These are phyloP conservation scores for Cheilosia pagana DNA, from an alignment of 2,888 invertebrate species.

Conservation along the genomic window DNA sequence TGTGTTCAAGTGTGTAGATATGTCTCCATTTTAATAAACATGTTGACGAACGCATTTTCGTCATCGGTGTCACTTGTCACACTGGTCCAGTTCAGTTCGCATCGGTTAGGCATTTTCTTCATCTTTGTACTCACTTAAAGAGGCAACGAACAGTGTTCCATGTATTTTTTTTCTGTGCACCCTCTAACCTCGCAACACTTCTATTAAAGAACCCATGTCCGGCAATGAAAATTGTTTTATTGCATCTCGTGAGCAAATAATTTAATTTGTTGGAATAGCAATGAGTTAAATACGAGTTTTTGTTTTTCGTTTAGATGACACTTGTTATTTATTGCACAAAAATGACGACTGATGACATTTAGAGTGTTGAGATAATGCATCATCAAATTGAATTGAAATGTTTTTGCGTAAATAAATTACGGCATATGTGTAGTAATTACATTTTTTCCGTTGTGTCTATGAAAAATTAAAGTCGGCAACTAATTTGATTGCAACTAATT, in stretches of 20 bases:
- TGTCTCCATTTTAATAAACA: constrained; percentile 6
- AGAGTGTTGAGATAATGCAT: background rate
- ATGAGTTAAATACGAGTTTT: constrained; percentile 6
- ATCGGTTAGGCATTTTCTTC: constrained; percentile 11
- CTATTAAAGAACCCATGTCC: constrained; percentile 48
- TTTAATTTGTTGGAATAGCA: constrained; percentile 43
- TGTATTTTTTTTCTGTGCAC: background rate
- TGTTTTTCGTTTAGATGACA: background rate
- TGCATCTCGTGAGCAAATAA: constrained; percentile 66
- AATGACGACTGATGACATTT: constrained; percentile 4
- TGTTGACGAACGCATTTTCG: constrained; percentile 32
- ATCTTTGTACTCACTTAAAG: constrained; percentile 18
- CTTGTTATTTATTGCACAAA: too few species aligned
- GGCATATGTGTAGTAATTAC: background rate
- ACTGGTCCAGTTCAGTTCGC: background rate
- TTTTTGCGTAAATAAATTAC: constrained; percentile 1
- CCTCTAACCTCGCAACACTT: background rate
- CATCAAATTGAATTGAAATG: background rate
- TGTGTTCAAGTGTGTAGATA: background rate
- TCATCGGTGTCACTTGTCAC: background rate
- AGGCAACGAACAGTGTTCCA: background rate
- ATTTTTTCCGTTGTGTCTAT: background rate
- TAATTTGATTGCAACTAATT: background rate
- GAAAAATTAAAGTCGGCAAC: background rate
- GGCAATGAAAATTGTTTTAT: constrained; percentile 61